Evolutionary conservation across 2,113 vertebrate genomes (phyloP), one percentile per base, ranked within the genome.

Genomic region (Gadus macrocephalus): DNA sequence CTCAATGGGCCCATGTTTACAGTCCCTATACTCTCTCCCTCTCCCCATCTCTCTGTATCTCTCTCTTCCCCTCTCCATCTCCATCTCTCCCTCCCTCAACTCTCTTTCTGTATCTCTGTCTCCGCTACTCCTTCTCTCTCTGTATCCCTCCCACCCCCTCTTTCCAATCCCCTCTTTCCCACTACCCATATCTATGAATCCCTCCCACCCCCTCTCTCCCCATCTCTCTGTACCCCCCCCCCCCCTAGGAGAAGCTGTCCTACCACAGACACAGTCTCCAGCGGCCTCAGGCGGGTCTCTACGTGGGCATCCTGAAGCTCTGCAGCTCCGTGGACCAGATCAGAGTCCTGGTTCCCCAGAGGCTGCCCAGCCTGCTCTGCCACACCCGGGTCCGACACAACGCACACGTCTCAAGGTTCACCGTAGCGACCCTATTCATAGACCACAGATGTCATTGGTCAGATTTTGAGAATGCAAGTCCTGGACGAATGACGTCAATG

Each of bases 291-390:
- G 67, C 89, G 0, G 92, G 92, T 27, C 87, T 93, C n/a, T 93
- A 93, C 15, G 88, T 93, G 31, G 90, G 92, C 61, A 88, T 92
- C 61, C 78, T 93, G 53, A 93, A 93, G 68, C 86, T 93, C 53
- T 92, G 89, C 79, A 92, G 91, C 78, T 90, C 91, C 0, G 89
- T 93, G 3, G 90, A 93, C 25, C 90, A 93, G 85, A 92, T 93
- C 77, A 64, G 84, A 55, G 86, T 93, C 22, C 85, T 93, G 83
- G 92, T 93, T 22, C 88, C 91, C 0, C 90, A 83, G 78, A 85
- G 87, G 75, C 76, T 91, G 49, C 92, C 92, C 66, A 93, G 90
- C 66, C 80, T 92, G 7, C 88, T 92, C 3, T 91, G 87, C 80
- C 90, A 93, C 77, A 79, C 88, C 3, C 78, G 90, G 15, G 84